Evolutionary conservation across 2,113 vertebrate genomes (phyloP), one percentile per base, ranked within the genome.

Genomic region (Lasiurus cinereus): DNA sequence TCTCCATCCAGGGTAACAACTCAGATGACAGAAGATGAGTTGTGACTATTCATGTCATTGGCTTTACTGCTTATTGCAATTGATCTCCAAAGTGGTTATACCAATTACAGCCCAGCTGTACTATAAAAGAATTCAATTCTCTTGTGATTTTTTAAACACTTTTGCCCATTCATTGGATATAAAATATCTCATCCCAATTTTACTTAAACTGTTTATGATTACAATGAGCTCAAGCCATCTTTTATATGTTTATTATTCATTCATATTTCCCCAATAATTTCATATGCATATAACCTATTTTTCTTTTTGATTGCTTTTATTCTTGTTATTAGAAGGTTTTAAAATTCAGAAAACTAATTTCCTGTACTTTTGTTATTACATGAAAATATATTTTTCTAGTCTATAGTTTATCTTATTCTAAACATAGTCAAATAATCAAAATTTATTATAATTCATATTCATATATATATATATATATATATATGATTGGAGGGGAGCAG

Each of bases 281-380:
- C 12, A 31, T 85, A 2, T 59, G 18, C 3, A 22, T 67, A 66
- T 31, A 31, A 80, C 21, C 21, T 3, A 19, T 31, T 83, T 88
- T 91, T 72, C 16, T 70, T 84, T 93, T 24, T n/a, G 19, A 19
- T 80, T 84, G 16, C n/a, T 84, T 92, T 93, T 69, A 52, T 50
- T 69, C 31, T 78, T 69, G 1, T 36, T 92, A 88, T 82, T 76
- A 39, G 18, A 52, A 24, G 4, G 18, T 72, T 80, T 85, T 39
- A 19, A 15, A 19, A 69, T 69, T 87, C 52, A 74, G 29, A 15
- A 67, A 78, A 67, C 0, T 62, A 12, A n/a, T 93, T 82, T 66
- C 48, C 31, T 90, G 59, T 54, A 18, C 11, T 36, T 89, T 96
- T 66, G 3, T 50, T 69, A 79, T 48, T 74, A 31, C 9, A 29